phyloP scores from a whole-genome alignment of 2,113 vertebrate species.

The Halichoeres trimaculatus region DNA sequence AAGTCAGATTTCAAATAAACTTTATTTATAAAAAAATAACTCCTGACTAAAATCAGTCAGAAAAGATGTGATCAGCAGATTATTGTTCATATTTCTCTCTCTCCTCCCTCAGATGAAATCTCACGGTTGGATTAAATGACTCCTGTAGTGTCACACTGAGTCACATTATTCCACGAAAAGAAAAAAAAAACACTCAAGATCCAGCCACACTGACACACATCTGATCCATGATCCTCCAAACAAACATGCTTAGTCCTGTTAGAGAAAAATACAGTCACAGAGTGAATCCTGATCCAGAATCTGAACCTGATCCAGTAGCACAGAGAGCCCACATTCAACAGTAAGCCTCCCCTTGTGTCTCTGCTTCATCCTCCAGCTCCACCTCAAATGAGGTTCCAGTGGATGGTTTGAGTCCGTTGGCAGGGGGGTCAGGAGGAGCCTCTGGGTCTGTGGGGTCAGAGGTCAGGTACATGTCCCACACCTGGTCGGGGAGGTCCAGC shows the following conservation, averaged over 20 bases:
- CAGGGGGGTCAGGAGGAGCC: slow-evolving; percentile 64
- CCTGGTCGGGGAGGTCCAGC: slow-evolving; percentile 78
- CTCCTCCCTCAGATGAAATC: slow-evolving; percentile 2
- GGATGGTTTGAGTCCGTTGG: slow-evolving; percentile 73
- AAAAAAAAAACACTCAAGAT: neutral
- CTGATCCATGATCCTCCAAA: neutral
- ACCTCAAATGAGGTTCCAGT: slow-evolving; percentile 33
- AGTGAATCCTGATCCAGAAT: neutral
- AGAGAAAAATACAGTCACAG: slow-evolving; percentile 39
- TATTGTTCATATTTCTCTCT: neutral
- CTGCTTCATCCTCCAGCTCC: slow-evolving; percentile 42
- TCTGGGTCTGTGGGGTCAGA: slow-evolving; percentile 71
- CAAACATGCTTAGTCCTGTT: slow-evolving; percentile 21
- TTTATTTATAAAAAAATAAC: neutral
- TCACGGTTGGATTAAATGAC: slow-evolving; percentile 31
- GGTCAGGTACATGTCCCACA: slow-evolving; percentile 85
- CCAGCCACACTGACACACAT: neutral
- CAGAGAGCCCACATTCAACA: slow-evolving; percentile 47
- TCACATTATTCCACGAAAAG: slow-evolving; percentile 5
- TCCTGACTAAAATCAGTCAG: neutral
- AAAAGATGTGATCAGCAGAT: slow-evolving; percentile 3
- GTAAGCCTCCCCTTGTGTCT: slow-evolving; percentile 73
- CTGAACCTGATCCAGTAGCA: neutral
- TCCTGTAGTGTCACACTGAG: slow-evolving; percentile 31
- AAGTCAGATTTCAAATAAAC: neutral